phyloP scores from a whole-genome alignment of 1,140 invertebrate species.

The Cydia strobilella region DNA sequence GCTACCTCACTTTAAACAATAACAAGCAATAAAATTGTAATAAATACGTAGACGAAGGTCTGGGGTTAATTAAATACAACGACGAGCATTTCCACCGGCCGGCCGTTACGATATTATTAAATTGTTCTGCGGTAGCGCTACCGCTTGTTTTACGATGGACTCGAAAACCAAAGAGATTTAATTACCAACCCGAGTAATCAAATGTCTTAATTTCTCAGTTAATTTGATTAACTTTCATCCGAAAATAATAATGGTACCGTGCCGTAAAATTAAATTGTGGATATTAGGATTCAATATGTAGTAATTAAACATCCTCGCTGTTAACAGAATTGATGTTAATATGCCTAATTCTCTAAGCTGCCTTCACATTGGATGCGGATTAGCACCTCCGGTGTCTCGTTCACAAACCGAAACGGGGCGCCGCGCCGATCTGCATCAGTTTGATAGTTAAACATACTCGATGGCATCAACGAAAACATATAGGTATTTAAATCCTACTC shows the following conservation, averaged over 20 bases:
- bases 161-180: conserved; percentile 51
- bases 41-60: conserved; percentile 50
- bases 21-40: conserved; percentile 45
- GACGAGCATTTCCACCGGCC: conserved; percentile 59
- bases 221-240: conserved; percentile 41
- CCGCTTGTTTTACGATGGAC: conserved; percentile 64
- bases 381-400: no score
- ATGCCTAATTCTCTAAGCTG: no score
- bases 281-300: conserved; percentile 25
- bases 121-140: conserved; percentile 64
- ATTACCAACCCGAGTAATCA: conserved; percentile 47
- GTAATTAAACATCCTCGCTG: not conserved
- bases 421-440: no score
- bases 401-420: no score
- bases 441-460: no score
- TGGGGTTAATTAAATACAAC: conserved; percentile 72
- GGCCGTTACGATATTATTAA: conserved; percentile 76
- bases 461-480: no score
- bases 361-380: no score
- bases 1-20: conserved; percentile 41
- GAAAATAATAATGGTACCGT: conserved; percentile 20
- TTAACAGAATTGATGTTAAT: not conserved
- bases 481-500: no score
- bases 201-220: no score
- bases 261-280: conserved; percentile 1